Percentiles rank a stretch among this genome's conserved stretches.
Conservation (phyloP, 1,140 invertebrate species). For the Cherax destructor region DNA sequence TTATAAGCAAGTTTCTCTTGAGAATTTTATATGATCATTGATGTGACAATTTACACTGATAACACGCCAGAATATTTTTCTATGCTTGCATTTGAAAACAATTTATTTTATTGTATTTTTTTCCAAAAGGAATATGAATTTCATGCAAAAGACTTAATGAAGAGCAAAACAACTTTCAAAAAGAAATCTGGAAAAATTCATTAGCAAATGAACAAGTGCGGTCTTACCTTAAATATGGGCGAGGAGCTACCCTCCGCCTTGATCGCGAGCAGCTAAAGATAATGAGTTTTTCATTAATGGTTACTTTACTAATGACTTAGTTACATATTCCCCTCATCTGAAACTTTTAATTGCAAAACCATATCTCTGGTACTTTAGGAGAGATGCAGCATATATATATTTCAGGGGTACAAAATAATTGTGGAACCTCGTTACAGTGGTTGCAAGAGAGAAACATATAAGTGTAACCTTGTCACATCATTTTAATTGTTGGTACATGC, state of each 20-base stretch:
- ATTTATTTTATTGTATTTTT: neutral
- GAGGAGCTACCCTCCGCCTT: conserved; percentile 22
- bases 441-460: too few relatives aligned
- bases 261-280: conserved; percentile 13
- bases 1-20: too few relatives aligned
- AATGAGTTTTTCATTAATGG: conserved; percentile 15
- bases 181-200: neutral
- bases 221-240: conserved; percentile 29
- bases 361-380: too few relatives aligned
- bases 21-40: too few relatives aligned
- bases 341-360: neutral
- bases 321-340: neutral
- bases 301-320: neutral
- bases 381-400: too few relatives aligned
- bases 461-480: too few relatives aligned
- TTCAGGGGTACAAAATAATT: too few relatives aligned
- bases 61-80: neutral
- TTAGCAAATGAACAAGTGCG: neutral
- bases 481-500: too few relatives aligned
- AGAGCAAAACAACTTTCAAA: neutral
- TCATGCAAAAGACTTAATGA: neutral
- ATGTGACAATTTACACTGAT: too few relatives aligned
- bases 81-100: neutral
- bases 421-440: too few relatives aligned
- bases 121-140: neutral